These are phyloP conservation scores for Neosilurus hyrtlii DNA, from an alignment of 2,797 vertebrate species.

Conservation along the genomic window DNA sequence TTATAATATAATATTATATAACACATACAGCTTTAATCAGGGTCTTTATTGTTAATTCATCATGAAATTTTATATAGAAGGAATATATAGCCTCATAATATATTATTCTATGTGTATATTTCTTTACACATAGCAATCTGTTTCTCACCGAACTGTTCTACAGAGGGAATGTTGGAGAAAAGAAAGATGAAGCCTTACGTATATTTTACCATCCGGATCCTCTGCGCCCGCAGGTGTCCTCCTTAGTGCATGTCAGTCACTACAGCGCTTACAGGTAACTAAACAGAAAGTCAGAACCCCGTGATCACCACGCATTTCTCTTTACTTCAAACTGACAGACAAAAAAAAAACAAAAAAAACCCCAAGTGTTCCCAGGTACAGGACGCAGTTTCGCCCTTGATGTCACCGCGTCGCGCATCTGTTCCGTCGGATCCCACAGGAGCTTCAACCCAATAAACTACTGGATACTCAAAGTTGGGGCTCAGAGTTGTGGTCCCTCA, in stretches of 20 bases:
- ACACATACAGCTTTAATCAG: not conserved
- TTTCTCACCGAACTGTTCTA: not conserved
- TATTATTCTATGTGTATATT: too few relatives aligned
- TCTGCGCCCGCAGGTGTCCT: slow-evolving; percentile 60
- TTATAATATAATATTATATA: too few relatives aligned
- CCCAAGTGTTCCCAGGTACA: slow-evolving; percentile 63
- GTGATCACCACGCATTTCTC: slow-evolving; percentile 26
- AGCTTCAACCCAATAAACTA: slow-evolving; percentile 41
- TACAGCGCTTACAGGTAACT: slow-evolving; percentile 59
- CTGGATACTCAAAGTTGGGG: slow-evolving; percentile 62
- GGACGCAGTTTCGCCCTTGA: slow-evolving; percentile 61
- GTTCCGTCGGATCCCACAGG: not conserved
- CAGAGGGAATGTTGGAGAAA: slow-evolving; percentile 24
- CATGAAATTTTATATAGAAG: not conserved
- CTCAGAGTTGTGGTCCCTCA: slow-evolving; percentile 22
- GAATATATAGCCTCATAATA: not conserved
- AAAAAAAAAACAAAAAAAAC: slow-evolving; percentile 8
- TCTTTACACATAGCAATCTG: not conserved
- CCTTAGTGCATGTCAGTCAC: slow-evolving; percentile 57
- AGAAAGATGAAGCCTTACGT: slow-evolving; percentile 54
- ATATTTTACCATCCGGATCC: slow-evolving; percentile 51
- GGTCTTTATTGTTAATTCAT: not conserved
- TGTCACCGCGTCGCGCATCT: slow-evolving; percentile 4
- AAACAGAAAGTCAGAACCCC: not conserved
- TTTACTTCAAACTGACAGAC: not conserved